Evolutionary conservation across 2,797 vertebrate genomes (phyloP).

Genomic region (Ptychobarbus kaznakovi): DNA sequence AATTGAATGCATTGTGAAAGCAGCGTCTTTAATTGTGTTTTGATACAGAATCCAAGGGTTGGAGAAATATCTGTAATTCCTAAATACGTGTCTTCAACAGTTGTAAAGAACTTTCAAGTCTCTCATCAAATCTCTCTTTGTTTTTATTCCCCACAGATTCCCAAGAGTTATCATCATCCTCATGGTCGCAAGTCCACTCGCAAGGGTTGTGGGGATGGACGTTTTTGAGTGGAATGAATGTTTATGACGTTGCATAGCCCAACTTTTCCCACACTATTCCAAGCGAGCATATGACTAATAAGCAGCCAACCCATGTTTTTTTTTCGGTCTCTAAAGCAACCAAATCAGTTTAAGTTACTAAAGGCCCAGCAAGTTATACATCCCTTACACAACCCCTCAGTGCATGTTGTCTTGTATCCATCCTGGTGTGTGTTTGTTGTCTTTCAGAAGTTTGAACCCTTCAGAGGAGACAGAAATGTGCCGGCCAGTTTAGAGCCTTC

Average conservation of each 20-base stretch:
- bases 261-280: conserved; percentile 66
- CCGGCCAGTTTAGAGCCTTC: conserved; percentile 95
- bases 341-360: background rate
- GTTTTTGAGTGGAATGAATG: conserved; percentile 76
- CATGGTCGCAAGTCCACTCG: conserved; percentile 59
- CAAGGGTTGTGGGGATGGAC: conserved; percentile 66
- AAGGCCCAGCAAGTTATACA: background rate
- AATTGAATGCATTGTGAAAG: background rate
- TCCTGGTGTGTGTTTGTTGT: conserved; percentile 48
- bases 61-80: background rate
- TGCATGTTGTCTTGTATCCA: conserved; percentile 18
- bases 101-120: conserved; percentile 3
- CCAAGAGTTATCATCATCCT: conserved; percentile 63
- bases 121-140: conserved; percentile 53
- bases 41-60: background rate
- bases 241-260: conserved; percentile 65
- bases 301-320: conserved; percentile 43
- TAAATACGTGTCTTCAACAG: background rate
- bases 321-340: conserved; percentile 4
- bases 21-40: background rate
- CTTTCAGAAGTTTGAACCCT: conserved; percentile 91
- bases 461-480: conserved; percentile 91
- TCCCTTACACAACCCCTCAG: background rate
- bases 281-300: conserved; percentile 52
- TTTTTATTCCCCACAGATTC: conserved; percentile 72